Evolutionary conservation across 2,888 invertebrate species (phyloP).

Genomic region (Aethes cnicana): DNA sequence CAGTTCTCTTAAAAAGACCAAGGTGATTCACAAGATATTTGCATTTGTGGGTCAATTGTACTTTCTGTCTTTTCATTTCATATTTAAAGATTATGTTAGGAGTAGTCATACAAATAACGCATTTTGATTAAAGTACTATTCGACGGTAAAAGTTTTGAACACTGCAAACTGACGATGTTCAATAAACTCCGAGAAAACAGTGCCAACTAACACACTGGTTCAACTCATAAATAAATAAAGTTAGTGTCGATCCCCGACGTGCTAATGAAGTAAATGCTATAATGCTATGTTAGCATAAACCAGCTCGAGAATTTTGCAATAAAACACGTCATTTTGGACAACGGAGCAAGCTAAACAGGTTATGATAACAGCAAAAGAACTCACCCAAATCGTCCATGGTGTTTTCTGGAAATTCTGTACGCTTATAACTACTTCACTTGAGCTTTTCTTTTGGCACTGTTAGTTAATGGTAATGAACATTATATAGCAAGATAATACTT

Average conservation of each 20-base stretch:
- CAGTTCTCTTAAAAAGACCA: no score
- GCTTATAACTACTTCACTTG: constrained; percentile 36
- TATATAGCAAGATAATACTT: constrained; percentile 40
- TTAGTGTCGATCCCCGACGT: not conserved
- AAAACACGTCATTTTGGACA: constrained; percentile 66
- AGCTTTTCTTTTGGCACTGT: constrained; percentile 39
- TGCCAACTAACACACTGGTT: not conserved
- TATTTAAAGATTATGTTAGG: no score
- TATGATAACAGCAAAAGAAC: constrained; percentile 68
- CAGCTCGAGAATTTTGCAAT: constrained; percentile 47
- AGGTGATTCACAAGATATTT: no score
- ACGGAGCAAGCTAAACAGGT: constrained; percentile 67
- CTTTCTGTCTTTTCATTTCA: no score
- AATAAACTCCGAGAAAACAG: not conserved
- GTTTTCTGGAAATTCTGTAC: constrained; percentile 35
- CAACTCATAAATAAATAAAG: not conserved
- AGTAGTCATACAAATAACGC: no score
- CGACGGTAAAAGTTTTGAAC: no score
- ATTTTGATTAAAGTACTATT: no score
- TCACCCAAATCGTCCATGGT: constrained; percentile 79
- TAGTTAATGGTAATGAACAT: constrained; percentile 33
- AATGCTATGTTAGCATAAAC: constrained; percentile 4
- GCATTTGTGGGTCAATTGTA: no score
- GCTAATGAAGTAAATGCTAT: constrained; percentile 10
- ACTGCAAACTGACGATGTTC: not conserved